A percentile compares a stretch with the other conserved stretches of the same genome.
Evolutionary conservation across 2,113 vertebrate genomes (phyloP).

Genomic region (Hemicordylus capensis): DNA sequence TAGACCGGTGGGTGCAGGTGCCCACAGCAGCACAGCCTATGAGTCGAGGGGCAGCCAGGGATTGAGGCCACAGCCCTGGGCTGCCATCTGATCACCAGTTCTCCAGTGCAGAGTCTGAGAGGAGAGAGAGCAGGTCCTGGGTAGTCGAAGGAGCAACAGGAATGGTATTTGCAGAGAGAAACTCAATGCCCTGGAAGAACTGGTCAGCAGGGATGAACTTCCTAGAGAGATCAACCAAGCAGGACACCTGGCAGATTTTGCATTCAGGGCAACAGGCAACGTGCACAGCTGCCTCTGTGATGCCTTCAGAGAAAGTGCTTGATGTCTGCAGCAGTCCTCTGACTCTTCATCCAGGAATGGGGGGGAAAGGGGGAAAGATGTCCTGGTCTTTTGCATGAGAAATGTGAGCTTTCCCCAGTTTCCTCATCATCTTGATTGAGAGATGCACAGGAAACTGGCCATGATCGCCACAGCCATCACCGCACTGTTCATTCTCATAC

Average conservation of each 20-base stretch:
- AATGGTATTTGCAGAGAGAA: background rate
- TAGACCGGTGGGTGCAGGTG: background rate
- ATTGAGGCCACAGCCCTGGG: too few species aligned
- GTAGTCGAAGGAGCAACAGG: background rate
- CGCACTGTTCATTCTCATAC: conserved; percentile 38
- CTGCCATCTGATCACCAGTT: background rate
- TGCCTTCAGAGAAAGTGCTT: background rate
- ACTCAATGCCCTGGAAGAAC: background rate
- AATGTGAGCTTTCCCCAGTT: background rate
- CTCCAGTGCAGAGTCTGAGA: background rate
- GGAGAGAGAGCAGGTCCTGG: background rate
- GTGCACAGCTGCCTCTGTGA: background rate
- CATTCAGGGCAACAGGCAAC: too few species aligned
- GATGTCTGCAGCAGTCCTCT: background rate
- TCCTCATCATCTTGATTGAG: background rate
- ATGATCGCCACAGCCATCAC: conserved; percentile 33
- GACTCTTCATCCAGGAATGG: background rate
- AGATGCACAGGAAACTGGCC: conserved; percentile 52
- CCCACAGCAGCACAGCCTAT: background rate
- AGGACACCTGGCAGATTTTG: background rate
- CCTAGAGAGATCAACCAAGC: background rate
- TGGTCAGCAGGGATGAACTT: background rate
- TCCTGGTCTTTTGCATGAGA: background rate
- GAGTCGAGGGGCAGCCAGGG: background rate
- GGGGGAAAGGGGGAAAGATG: too few species aligned